These are phyloP conservation scores for Colletes latitarsis DNA, from an alignment of 1,140 invertebrate species.

Conservation along the genomic window DNA sequence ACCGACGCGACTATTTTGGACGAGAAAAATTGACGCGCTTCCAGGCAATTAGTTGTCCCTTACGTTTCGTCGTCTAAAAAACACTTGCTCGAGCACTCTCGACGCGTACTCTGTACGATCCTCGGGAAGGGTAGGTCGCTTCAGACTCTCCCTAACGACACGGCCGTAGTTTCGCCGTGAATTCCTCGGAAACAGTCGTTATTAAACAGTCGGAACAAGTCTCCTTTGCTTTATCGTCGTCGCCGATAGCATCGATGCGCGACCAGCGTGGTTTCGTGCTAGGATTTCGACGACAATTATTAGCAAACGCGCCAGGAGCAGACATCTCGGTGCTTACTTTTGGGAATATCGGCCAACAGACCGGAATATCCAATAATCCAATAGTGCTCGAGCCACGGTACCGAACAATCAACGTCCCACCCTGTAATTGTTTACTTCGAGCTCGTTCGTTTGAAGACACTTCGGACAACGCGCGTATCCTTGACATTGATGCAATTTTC, in stretches of 20 bases:
- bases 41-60: too few species aligned
- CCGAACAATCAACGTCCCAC: background rate
- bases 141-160: too few species aligned
- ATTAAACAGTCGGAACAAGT: too few species aligned
- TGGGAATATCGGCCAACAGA: slow-evolving; percentile 2
- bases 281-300: background rate
- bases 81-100: background rate
- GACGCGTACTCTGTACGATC: too few species aligned
- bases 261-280: background rate
- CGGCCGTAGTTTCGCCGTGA: too few species aligned
- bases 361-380: slow-evolving; percentile 19
- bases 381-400: background rate
- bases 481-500: background rate
- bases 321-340: background rate
- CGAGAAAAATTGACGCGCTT: too few species aligned
- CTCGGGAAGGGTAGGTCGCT: too few species aligned
- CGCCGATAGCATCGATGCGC: background rate
- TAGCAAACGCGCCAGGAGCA: background rate
- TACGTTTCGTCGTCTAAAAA: background rate
- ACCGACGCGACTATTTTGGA: too few species aligned
- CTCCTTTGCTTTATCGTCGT: too few species aligned
- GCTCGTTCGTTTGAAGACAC: background rate
- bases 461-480: background rate
- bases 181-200: too few species aligned
- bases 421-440: background rate